These are phyloP conservation scores for Biston betularia DNA, from an alignment of 2,888 invertebrate species.

Conservation along the genomic window DNA sequence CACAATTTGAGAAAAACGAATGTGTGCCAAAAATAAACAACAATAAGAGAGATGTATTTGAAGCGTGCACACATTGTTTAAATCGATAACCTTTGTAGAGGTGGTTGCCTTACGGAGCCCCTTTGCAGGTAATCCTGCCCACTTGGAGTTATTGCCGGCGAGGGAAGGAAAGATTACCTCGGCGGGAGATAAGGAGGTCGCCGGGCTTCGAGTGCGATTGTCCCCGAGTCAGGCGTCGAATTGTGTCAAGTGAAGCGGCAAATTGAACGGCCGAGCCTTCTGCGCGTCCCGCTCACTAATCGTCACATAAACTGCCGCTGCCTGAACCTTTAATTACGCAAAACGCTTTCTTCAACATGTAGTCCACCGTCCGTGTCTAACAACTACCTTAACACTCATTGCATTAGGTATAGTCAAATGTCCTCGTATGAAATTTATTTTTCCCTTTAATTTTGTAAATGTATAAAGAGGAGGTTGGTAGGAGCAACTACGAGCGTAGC, in stretches of 20 bases:
- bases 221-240: constrained; percentile 86
- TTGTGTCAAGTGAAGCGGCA: constrained; percentile 87
- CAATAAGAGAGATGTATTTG: constrained; percentile 67
- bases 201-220: constrained; percentile 85
- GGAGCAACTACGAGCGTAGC: constrained; percentile 12
- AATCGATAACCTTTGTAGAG: constrained; percentile 84
- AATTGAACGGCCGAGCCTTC: constrained; percentile 86
- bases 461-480: background rate
- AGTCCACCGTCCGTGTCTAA: constrained; percentile 46
- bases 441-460: background rate
- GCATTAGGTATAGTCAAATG: constrained; percentile 4
- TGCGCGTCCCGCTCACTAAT: constrained; percentile 82
- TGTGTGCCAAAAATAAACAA: constrained; percentile 56
- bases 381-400: constrained; percentile 35
- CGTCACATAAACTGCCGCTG: constrained; percentile 82
- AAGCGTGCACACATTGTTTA: constrained; percentile 77
- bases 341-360: constrained; percentile 69
- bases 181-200: constrained; percentile 86
- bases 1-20: constrained; percentile 40
- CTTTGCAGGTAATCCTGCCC: constrained; percentile 86
- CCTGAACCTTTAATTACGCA: constrained; percentile 81
- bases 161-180: constrained; percentile 86
- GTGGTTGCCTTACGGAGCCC: constrained; percentile 81
- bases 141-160: constrained; percentile 86
- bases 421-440: constrained; percentile 1